Evolutionary conservation across 1,140 invertebrate genomes (phyloP).

Genomic region (Thrips palmi): DNA sequence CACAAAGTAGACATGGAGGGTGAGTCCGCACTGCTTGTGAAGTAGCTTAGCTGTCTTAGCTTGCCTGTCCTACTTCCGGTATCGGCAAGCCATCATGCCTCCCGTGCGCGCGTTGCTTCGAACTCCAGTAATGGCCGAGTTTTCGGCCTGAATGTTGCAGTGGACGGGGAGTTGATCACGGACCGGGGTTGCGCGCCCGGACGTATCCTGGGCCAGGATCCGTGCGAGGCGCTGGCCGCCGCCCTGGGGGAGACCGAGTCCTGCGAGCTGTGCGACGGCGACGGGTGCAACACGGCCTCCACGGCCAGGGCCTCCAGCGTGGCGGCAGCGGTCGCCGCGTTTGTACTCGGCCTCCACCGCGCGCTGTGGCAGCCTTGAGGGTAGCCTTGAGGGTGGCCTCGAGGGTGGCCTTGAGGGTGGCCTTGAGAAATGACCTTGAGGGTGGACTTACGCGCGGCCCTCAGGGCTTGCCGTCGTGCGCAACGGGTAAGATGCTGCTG

Average conservation of each 20-base stretch:
- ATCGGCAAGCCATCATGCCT: too few relatives aligned
- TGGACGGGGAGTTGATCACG: slow-evolving; percentile 7
- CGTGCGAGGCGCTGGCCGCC: slow-evolving; percentile 2
- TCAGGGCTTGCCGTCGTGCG: neutral
- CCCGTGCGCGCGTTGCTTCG: too few relatives aligned
- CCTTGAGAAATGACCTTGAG: neutral
- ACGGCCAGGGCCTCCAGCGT: too few relatives aligned
- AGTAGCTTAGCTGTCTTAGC: neutral
- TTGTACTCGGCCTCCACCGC: neutral
- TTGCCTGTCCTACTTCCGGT: too few relatives aligned
- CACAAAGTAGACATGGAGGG: slow-evolving; percentile 11
- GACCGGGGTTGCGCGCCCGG: slow-evolving; percentile 7
- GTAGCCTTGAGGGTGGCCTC: neutral
- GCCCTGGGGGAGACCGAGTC: neutral
- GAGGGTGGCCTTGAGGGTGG: neutral
- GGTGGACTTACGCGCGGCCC: slow-evolving; percentile 6
- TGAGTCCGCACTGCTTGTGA: neutral
- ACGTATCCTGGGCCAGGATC: slow-evolving; percentile 7
- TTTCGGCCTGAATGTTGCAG: slow-evolving; percentile 10
- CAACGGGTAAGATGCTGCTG: neutral
- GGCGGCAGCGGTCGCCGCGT: too few relatives aligned
- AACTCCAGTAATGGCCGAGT: slow-evolving; percentile 9
- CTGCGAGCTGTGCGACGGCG: too few relatives aligned
- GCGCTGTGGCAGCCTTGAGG: slow-evolving; percentile 2
- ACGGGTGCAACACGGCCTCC: too few relatives aligned